phyloP scores from a whole-genome alignment of 2,888 invertebrate species.

The Tanaodytes sp. region DNA sequence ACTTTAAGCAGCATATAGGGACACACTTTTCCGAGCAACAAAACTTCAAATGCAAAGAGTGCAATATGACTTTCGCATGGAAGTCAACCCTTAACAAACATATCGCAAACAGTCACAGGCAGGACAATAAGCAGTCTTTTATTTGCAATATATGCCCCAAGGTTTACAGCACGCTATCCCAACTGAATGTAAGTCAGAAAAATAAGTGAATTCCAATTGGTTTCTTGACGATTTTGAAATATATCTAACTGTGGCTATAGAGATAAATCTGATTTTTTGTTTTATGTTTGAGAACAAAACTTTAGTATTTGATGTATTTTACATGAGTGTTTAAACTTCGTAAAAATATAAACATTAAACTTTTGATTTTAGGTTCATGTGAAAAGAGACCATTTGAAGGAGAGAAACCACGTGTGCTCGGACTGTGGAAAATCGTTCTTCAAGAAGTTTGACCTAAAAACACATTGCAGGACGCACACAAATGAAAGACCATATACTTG shows the following conservation, averaged over 20 bases:
- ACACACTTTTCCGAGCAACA: constrained; percentile 68
- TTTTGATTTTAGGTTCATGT: constrained; percentile 66
- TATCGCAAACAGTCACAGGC: constrained; percentile 64
- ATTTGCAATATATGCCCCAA: constrained; percentile 68
- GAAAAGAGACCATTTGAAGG: constrained; percentile 69
- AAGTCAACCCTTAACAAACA: constrained; percentile 71
- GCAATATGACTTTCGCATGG: constrained; percentile 70
- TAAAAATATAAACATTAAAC: too few species aligned
- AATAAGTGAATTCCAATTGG: too few species aligned
- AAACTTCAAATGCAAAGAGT: constrained; percentile 68
- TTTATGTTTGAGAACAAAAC: too few species aligned
- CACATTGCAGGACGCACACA: constrained; percentile 69
- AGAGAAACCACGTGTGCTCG: constrained; percentile 67
- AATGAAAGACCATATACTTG: constrained; percentile 71
- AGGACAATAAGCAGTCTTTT: constrained; percentile 65
- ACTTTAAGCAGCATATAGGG: constrained; percentile 70
- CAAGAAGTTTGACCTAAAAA: constrained; percentile 71
- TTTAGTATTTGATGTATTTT: too few species aligned
- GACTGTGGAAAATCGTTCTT: constrained; percentile 70
- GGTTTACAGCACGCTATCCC: constrained; percentile 66
- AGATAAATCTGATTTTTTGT: too few species aligned
- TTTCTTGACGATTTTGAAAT: background rate
- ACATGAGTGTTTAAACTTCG: too few species aligned
- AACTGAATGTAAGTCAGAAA: constrained; percentile 65
- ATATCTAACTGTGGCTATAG: too few species aligned